phyloP scores from a whole-genome alignment of 2,888 invertebrate genomes.

The Phyto melanocephala region DNA sequence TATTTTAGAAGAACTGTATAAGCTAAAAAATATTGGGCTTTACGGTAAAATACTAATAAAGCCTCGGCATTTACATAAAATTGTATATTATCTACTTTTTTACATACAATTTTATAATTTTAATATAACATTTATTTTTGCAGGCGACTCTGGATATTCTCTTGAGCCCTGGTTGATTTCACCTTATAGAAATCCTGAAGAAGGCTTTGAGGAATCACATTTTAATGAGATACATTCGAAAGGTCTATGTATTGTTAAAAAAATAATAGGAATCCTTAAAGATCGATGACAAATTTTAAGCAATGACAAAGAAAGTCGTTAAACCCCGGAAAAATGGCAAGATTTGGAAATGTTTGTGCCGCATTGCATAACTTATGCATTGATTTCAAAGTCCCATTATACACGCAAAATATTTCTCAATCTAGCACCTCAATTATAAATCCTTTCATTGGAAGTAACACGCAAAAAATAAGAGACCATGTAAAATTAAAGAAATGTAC shows the following conservation, averaged over 20 bases:
- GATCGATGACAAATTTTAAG: slow-evolving; percentile 43
- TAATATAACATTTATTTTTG: background rate
- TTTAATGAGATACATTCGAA: slow-evolving; percentile 38
- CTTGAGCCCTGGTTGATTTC: slow-evolving; percentile 30
- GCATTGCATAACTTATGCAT: slow-evolving; percentile 23
- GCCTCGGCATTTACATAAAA: background rate
- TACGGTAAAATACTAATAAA: background rate
- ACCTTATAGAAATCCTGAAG: slow-evolving; percentile 26
- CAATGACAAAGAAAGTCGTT: slow-evolving; percentile 40
- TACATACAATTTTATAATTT: too few species aligned
- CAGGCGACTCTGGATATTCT: slow-evolving; percentile 21
- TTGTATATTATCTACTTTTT: background rate
- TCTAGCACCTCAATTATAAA: background rate
- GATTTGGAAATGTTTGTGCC: slow-evolving; percentile 15
- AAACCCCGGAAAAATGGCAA: slow-evolving; percentile 22
- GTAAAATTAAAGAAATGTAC: background rate
- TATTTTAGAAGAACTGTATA: background rate
- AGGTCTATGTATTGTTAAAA: slow-evolving; percentile 40
- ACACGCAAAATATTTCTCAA: slow-evolving; percentile 15
- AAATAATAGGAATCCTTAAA: slow-evolving; percentile 43
- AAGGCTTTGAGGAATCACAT: slow-evolving; percentile 11
- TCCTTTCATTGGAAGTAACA: background rate
- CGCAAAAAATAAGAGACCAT: slow-evolving; percentile 22
- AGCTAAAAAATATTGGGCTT: slow-evolving; percentile 11
- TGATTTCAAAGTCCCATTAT: slow-evolving; percentile 19